These are phyloP conservation scores for Podarcis raffonei DNA, from an alignment of 2,113 vertebrate genomes.

Conservation along the genomic window DNA sequence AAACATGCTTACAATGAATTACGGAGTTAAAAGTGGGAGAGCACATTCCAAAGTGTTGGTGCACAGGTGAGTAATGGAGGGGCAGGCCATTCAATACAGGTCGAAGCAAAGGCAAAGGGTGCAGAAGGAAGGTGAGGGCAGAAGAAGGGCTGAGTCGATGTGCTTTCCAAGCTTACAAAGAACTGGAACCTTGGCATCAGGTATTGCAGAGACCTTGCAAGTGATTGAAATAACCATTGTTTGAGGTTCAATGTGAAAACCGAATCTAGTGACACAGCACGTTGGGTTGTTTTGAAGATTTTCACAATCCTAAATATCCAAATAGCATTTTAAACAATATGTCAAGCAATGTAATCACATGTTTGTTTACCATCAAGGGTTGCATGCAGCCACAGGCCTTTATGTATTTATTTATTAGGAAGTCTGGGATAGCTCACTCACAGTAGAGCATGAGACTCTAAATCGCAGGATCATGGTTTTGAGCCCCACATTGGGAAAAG, in stretches of 20 bases:
- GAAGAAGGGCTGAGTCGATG: background rate
- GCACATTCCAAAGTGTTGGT: background rate
- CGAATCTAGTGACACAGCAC: background rate
- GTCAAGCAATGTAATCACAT: background rate
- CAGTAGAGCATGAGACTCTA: too few species aligned
- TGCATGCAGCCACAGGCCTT: background rate
- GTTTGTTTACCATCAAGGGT: background rate
- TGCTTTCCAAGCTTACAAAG: background rate
- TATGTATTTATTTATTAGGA: too few species aligned
- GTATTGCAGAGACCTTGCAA: background rate
- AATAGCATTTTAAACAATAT: background rate
- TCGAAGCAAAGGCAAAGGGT: background rate
- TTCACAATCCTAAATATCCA: background rate
- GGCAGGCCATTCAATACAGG: background rate
- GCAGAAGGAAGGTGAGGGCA: background rate
- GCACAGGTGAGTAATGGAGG: background rate
- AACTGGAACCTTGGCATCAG: background rate
- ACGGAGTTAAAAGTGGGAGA: rapidly evolving
- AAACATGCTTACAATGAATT: background rate
- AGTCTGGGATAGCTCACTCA: too few species aligned
- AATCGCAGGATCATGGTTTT: too few species aligned
- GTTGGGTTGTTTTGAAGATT: background rate
- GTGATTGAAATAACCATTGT: background rate
- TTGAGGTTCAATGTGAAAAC: background rate
- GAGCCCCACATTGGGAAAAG: too few species aligned